Percentiles rank a stretch among this genome's conserved stretches.
These are phyloP conservation scores for Hycleus phaleratus DNA, from an alignment of 1,140 invertebrate genomes.

Conservation along the genomic window DNA sequence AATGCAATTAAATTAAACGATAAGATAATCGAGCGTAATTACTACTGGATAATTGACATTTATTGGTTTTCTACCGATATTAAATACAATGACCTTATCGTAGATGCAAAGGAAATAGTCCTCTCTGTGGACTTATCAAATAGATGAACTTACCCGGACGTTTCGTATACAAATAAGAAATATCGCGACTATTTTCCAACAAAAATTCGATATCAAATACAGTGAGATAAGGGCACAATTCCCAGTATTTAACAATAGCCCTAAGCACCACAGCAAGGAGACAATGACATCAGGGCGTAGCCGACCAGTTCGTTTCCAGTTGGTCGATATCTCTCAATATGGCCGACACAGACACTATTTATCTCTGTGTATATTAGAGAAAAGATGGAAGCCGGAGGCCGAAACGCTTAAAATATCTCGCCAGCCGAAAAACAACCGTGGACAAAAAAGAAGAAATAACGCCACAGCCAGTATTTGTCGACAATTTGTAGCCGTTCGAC, in stretches of 20 bases:
- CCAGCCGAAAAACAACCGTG: too few relatives aligned
- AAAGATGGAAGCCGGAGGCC: slow-evolving; percentile 22
- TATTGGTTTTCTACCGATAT: too few relatives aligned
- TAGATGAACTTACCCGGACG: slow-evolving; percentile 1
- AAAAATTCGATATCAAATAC: slow-evolving; percentile 1
- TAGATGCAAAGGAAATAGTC: background rate
- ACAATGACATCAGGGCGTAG: slow-evolving; percentile 23
- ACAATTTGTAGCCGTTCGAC: too few relatives aligned
- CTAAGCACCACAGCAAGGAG: slow-evolving; percentile 15
- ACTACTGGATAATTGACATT: background rate
- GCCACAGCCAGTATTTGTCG: too few relatives aligned
- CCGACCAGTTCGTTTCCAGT: slow-evolving; percentile 15
- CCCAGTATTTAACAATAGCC: slow-evolving; percentile 16
- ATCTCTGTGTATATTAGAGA: background rate
- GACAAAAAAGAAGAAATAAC: too few relatives aligned
- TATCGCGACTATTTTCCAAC: too few relatives aligned
- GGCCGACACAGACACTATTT: slow-evolving; percentile 10
- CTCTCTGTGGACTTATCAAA: too few relatives aligned
- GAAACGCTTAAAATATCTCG: background rate
- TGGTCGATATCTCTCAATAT: slow-evolving; percentile 28
- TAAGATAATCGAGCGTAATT: background rate
- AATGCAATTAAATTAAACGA: too few relatives aligned
- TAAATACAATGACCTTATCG: too few relatives aligned
- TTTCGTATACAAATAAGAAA: too few relatives aligned
- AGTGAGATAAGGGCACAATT: slow-evolving; percentile 8